Base-by-base conservation (phyloP, 2,797 vertebrate species). In the Crenuchus spilurus region DNA sequence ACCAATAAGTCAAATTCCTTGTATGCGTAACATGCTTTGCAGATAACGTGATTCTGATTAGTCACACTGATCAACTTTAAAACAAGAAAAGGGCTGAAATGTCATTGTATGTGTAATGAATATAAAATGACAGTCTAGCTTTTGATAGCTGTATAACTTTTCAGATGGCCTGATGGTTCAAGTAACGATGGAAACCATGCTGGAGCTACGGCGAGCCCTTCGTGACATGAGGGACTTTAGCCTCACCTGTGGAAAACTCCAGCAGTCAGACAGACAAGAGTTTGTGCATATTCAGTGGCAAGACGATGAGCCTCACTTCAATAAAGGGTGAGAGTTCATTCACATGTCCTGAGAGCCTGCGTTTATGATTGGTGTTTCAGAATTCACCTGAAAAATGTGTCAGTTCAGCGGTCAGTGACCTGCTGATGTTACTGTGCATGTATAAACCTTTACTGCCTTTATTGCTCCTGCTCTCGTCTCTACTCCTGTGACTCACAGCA, bases 131-230 rank as follows among this genome's bases (percentile, higher is more conserved):
- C n/a, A n/a, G n/a, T n/a, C n/a, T n/a, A n/a, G n/a, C n/a, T n/a
- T n/a, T n/a, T n/a, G n/a, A n/a, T n/a, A n/a, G n/a, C n/a, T n/a
- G n/a, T n/a, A n/a, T n/a, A n/a, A n/a, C 65, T 82, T 75, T 79
- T 70, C 89, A 99, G 98, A 99, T 86, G 97, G 98, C 37, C 92
- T 99, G 60, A 97, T 99, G 97, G 97, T 99, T 85, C 98, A 99
- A 91, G 96, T 99, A 89, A 97, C 95, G 0, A 93, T 96, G 63
- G 97, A 99, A 87, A 97, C 95, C 86, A 99, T 99, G 97, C 95
- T 94, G 11, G 94, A 96, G 48, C 84, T 99, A 73, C 93, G 97
- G 8, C 92, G 95, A 89, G 94, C 95, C 1, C 90, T 99, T 80
- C 92, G 96, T 72, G 96, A 99, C 85, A 99, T 99, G 96, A 98